These are phyloP conservation scores for Plumapathes pennacea DNA, from an alignment of 92 coral and sea anemone genomes.

Conservation along the genomic window DNA sequence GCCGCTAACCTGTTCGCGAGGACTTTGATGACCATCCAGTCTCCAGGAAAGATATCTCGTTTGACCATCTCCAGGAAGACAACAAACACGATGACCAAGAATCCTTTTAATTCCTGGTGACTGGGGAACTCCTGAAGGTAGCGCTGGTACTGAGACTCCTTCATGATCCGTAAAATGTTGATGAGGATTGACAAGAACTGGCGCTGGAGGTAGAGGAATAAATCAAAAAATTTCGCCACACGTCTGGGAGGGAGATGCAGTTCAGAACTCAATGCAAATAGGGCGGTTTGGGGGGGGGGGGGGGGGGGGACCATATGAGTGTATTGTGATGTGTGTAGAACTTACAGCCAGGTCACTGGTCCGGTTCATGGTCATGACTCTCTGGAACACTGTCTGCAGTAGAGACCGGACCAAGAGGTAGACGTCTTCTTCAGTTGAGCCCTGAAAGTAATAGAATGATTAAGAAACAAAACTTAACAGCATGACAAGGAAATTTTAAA, in stretches of 20 bases:
- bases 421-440: constrained; percentile 79
- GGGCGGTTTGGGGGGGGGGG: too few relatives aligned
- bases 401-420: constrained; percentile 72
- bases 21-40: constrained; percentile 92
- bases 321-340: neutral
- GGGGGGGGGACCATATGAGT: neutral
- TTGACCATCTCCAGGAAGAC: constrained; percentile 90
- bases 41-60: constrained; percentile 80
- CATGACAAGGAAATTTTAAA: neutral
- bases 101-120: constrained; percentile 77
- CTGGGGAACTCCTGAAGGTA: constrained; percentile 69
- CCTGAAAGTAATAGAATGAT: constrained; percentile 28
- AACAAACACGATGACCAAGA: constrained; percentile 87
- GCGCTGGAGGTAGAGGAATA: constrained; percentile 71
- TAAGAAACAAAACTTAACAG: neutral
- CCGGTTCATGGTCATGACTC: constrained; percentile 90
- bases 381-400: constrained; percentile 83
- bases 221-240: too few relatives aligned
- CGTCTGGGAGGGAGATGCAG: too few relatives aligned
- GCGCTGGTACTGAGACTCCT: constrained; percentile 79
- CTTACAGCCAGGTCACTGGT: constrained; percentile 92
- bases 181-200: constrained; percentile 80
- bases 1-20: constrained; percentile 80
- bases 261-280: neutral
- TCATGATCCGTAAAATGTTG: constrained; percentile 81